Evolutionary conservation across 1,140 invertebrate genomes (phyloP), one percentile per base, ranked within the genome.

Genomic region (Uloborus diversus): DNA sequence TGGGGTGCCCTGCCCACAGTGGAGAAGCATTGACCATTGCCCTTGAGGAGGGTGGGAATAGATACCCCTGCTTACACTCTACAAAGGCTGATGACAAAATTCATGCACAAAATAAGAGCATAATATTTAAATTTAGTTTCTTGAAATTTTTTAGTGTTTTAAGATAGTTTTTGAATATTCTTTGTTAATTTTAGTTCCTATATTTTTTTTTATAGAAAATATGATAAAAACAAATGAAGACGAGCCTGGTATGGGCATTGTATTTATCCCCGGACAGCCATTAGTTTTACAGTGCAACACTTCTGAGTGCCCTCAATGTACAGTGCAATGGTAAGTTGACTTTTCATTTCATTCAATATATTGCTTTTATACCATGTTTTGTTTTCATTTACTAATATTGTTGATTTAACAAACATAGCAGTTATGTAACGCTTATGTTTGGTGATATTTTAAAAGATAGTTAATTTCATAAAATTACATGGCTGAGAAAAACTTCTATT

Each of bases 221-320:
- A 76, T 81, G 62, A 78, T 81, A 23, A 28, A 69, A 53, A 70
- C 73, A 13, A 81, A 81, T 56, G 80, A 81, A 81, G 73, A 81
- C 25, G 51, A 66, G 25, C 59, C 51, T 7, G 80, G 80, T 3
- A 42, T 65, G 37, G 79, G 79, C 1, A 78, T 59, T 25, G 11
- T 78, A 33, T 53, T 81, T 28, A 49, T 13, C 32, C 64, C 66
- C 27, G 65, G 57, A 51, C 51, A 81, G 33, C 53, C 53, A 14
- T 56, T 81, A 47, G 47, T 64, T 35, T 57, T 81, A 30, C 64
- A 69, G 25, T 81, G 80, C n/a, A 78, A 78, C 33, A 81, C 73
- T 9, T 27, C 80, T 42, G 80, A 78, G 9, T 71, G 59, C 33
- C 53, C 51, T 49, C 57, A 75, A 25, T 81, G 69, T 68, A 81